Evolutionary conservation across 2,113 vertebrate genomes (phyloP).

Genomic region (Dipodomys ordii): DNA sequence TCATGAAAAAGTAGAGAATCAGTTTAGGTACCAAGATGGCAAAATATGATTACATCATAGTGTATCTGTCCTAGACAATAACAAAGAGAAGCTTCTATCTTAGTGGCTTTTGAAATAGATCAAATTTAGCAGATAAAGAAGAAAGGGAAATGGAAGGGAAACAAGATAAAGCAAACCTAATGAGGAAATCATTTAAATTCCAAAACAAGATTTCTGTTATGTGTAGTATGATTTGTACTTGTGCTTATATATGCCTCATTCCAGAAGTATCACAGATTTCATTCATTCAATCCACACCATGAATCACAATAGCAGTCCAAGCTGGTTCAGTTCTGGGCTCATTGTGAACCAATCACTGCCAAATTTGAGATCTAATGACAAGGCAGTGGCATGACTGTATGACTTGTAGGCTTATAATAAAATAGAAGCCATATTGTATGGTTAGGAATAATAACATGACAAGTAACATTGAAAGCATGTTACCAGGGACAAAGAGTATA

Average conservation of each 20-base stretch:
- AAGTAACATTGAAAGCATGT: background rate
- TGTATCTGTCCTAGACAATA: background rate
- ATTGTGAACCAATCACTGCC: background rate
- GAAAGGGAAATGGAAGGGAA: background rate
- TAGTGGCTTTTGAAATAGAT: conserved; percentile 39
- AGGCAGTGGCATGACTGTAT: background rate
- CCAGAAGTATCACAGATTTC: background rate
- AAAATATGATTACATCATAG: background rate
- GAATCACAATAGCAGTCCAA: background rate
- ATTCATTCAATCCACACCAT: background rate
- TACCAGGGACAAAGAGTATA: background rate
- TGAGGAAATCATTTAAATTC: background rate
- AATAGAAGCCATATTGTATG: background rate
- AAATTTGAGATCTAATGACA: background rate
- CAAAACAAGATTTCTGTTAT: background rate
- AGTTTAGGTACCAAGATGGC: background rate
- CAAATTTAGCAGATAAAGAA: conserved; percentile 6
- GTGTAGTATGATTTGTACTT: background rate
- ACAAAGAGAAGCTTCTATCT: background rate
- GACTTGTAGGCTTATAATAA: background rate
- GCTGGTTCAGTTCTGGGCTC: background rate
- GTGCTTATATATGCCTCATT: background rate
- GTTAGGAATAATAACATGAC: conserved; percentile 4
- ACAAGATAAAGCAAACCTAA: conserved; percentile 14
- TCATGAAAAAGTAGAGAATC: background rate